Evolutionary conservation across 1,140 invertebrate species (phyloP), one percentile per base, ranked within the genome.

Genomic region (Procambarus virginalis): DNA sequence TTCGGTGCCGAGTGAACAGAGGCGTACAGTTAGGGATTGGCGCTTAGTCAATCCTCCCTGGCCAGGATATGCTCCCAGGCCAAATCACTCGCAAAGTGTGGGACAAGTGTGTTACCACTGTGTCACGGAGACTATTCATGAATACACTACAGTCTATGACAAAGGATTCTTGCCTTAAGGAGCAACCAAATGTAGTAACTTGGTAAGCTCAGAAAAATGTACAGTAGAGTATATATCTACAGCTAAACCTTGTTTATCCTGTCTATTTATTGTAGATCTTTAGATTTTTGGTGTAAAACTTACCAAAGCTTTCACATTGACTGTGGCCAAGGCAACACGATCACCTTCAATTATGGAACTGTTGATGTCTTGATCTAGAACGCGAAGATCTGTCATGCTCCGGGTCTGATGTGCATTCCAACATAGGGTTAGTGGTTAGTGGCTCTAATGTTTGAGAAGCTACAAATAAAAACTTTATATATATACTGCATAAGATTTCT

Each of bases 291-390:
- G 68, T 34, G 68, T 34, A 34, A 34, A 73, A 89, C 88, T 89
- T 76, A 89, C 88, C 88, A 89, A 77, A 46, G 88, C 88, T 77
- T 89, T 89, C 34, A 89, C 88, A 81, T 89, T 89, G 88, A 89
- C 88, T 14, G 88, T 48, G 73, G 81, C 88, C 73, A 89, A 73
- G n/a, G 82, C 88, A 45, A 68, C 49, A 6, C 88, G 88, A 81
- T 89, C 88, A 89, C 76, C 51, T 55, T 89, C 88, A 58, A 78
- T 64, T 48, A 84, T 45, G 34, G 88, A 77, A 14, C 75, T 46
- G 73, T 64, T 49, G 17, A 49, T 77, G 55, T 84, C 82, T 5
- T 64, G 81, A 77, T 81, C 88, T 51, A 89, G 80, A 48, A 12
- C 73, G 17, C 81, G 73, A 45, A 89, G 73, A 73, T 89, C 88